Percentiles rank a stretch among this genome's conserved stretches.
Evolutionary conservation across 2,888 invertebrate species (phyloP).

Genomic region (Sympetrum striolatum): DNA sequence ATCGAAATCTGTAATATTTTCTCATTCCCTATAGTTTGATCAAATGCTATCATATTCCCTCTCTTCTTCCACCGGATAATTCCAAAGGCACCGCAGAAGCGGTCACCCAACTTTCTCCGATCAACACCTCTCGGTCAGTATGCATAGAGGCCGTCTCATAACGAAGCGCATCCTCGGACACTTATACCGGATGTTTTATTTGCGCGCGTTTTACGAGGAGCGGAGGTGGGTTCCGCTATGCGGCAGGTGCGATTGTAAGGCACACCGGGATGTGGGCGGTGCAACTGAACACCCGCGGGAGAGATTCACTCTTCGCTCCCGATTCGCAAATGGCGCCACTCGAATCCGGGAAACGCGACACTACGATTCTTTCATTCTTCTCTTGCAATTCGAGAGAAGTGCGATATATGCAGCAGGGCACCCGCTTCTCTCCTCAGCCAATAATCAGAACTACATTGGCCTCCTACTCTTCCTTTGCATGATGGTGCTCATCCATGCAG

Average conservation of each 20-base stretch:
- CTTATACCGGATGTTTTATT: not conserved
- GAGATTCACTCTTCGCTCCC: not conserved
- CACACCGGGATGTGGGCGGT: constrained; percentile 40
- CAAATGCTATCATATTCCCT: too few species aligned
- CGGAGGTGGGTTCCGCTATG: constrained; percentile 17
- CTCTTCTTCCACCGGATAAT: too few species aligned
- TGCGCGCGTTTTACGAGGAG: not conserved
- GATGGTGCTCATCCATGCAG: not conserved
- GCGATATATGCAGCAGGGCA: constrained; percentile 14
- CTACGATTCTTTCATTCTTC: not conserved
- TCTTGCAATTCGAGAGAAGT: not conserved
- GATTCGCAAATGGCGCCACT: constrained; percentile 21
- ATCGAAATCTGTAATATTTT: too few species aligned
- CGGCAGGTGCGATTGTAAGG: constrained; percentile 40
- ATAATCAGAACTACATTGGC: not conserved
- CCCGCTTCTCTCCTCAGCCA: constrained; percentile 3
- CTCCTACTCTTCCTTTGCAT: not conserved
- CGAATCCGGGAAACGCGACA: constrained; percentile 6
- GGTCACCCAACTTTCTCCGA: not conserved
- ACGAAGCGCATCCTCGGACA: not conserved
- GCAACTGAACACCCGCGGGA: constrained; percentile 42
- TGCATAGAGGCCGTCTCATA: not conserved
- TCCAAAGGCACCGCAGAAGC: too few species aligned
- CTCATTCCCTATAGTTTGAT: too few species aligned
- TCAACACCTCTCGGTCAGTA: not conserved